Evolutionary conservation across 2,888 invertebrate species (phyloP), one percentile per base, ranked within the genome.

Genomic region (Cordilura impudica): DNA sequence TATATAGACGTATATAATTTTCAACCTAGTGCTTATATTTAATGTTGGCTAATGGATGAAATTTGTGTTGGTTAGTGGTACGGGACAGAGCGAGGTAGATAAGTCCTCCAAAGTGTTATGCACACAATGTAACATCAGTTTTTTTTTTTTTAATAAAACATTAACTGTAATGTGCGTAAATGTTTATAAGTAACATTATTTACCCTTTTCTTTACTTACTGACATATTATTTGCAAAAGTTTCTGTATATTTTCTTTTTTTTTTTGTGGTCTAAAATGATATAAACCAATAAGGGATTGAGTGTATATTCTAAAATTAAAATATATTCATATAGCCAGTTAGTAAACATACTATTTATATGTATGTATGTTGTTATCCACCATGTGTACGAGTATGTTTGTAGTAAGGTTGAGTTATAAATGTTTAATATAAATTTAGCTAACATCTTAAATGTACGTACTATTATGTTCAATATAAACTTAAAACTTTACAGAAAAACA

Each of bases 161-260:
- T 75, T 75, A 49, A 67, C 35, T 19, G 26, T 58, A 65, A 71
- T 77, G 54, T 77, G 51, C 61, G 60, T 66, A 66, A 67, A 60
- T 71, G 39, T 54, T 66, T 66, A 65, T 70, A 63, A 45, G 16
- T 23, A 18, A 54, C 49, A 58, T 70, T 70, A 23, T 65, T 70
- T 58, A 70, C 31, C 51, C 63, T 45, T 70, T 58, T 66, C 31
- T 31, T 31, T 10, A 31, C 8, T 10, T 31, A 10, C 31, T 31
- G 10, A 12, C 8, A 2, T 31, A 12, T 1, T 31, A 3, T 31
- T 3, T 3, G 29, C 8, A 8, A 8, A 8, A 1, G 29, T 29
- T 29, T 1, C 29, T 31, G 31, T 2, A n/a, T n/a, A n/a, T n/a
- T n/a, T n/a, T n/a, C n/a, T n/a, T n/a, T n/a, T n/a, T n/a, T 5